Conservation (phyloP, 2,888 invertebrate species). For the Halictus ligatus region DNA sequence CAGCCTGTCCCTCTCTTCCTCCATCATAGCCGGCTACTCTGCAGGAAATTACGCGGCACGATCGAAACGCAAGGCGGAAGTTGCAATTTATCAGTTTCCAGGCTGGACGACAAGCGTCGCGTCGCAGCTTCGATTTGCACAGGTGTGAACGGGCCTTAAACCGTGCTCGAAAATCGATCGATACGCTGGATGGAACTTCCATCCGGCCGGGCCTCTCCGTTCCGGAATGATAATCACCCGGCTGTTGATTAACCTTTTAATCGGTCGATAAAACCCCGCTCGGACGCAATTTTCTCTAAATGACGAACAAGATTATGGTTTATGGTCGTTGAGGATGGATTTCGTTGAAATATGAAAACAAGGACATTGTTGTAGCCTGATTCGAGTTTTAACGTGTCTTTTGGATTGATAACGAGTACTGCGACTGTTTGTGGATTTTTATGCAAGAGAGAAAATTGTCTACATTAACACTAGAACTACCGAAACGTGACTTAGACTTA, state of each 20-base stretch:
- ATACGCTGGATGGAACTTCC: slow-evolving; percentile 22
- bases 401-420: too few relatives aligned
- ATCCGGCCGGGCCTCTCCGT: background rate
- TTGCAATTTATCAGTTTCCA: slow-evolving; percentile 83
- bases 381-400: too few relatives aligned
- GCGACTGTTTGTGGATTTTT: too few relatives aligned
- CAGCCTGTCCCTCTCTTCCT: slow-evolving; percentile 70
- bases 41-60: slow-evolving; percentile 83
- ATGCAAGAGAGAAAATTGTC: too few relatives aligned
- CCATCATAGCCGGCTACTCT: slow-evolving; percentile 70
- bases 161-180: slow-evolving; percentile 61
- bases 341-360: too few relatives aligned
- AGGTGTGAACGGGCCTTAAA: slow-evolving; percentile 50
- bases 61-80: slow-evolving; percentile 82
- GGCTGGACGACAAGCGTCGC: slow-evolving; percentile 67
- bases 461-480: too few relatives aligned
- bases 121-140: slow-evolving; percentile 68
- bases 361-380: too few relatives aligned
- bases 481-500: too few relatives aligned
- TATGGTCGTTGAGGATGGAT: background rate
- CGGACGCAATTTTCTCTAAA: background rate
- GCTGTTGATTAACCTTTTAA: background rate
- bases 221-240: background rate
- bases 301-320: background rate
- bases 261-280: background rate